Base-by-base conservation (phyloP, 1,140 invertebrate species). In the Drosophila pachea region DNA sequence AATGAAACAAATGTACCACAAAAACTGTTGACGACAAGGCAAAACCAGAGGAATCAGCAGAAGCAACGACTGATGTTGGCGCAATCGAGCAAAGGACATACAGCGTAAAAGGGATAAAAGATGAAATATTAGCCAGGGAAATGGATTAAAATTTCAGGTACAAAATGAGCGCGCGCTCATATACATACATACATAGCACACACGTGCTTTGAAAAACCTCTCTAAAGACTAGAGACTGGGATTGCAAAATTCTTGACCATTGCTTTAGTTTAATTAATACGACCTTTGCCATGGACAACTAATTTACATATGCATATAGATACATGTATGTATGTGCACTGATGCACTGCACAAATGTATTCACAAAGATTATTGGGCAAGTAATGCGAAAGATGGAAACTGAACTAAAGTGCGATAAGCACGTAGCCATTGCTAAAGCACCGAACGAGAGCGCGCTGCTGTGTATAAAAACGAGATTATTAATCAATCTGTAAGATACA, bases 1-100 rank as follows among this genome's bases (percentile, higher is more conserved):
- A 86, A 77, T 81, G 74, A 86, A 86, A 84, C 76, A 84, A 84
- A 84, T 84, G 81, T 86, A 84, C 81, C 81, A 84, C 81, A 86
- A 86, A 84, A 84, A 84, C 74, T 81, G 81, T 86, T 81, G 81
- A 84, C 76, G 76, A 81, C 79, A 83, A 73, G 48, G 48, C 50
- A 71, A 58, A 42, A 61, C 47, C 22, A 38, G 33, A 36, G 32
- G 36, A 32, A 47, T 33, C 31, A 52, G 63, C 48, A 70, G 63
- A 43, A 53, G 32, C 53, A 61, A 38, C 43, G 40, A 56, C 60
- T 64, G 60, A 61, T 66, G 68, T 65, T 70, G 52, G 68, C 52
- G 62, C 67, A 71, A 71, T 71, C 50, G 50, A 66, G 81, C 73
- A 82, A 76, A 79, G 79, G 79, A 83, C 71, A 61, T 43, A 60